Conservation (phyloP, 2,888 invertebrate genomes). For the Sabatieria punctata region DNA sequence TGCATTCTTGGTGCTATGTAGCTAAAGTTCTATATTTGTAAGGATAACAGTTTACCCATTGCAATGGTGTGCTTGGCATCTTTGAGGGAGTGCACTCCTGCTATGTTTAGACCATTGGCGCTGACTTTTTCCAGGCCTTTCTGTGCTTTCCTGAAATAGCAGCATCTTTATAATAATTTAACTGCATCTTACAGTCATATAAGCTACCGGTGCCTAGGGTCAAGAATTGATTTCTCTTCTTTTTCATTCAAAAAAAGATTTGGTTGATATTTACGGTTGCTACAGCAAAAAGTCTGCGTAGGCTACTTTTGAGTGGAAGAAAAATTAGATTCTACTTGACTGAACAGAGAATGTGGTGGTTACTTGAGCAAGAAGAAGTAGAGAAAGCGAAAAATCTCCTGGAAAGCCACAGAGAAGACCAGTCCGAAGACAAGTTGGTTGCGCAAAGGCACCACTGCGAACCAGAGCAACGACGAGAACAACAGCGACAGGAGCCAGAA, state of each 20-base stretch:
- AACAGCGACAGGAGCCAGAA: slow-evolving; percentile 83
- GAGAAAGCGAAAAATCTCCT: slow-evolving; percentile 56
- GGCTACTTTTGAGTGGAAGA: no score
- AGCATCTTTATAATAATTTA: background rate
- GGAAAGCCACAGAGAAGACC: slow-evolving; percentile 70
- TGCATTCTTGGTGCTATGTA: no score
- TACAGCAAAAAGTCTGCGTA: no score
- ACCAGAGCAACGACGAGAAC: slow-evolving; percentile 76
- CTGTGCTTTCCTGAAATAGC: slow-evolving; percentile 53
- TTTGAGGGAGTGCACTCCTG: slow-evolving; percentile 43
- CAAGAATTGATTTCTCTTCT: background rate
- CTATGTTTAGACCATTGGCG: slow-evolving; percentile 42
- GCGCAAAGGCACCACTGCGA: slow-evolving; percentile 58
- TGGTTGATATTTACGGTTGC: no score
- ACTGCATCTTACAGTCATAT: background rate
- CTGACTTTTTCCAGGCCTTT: slow-evolving; percentile 74
- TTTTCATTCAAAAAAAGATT: no score
- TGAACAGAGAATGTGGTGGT: slow-evolving; percentile 9
- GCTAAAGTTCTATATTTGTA: no score
- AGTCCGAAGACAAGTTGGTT: slow-evolving; percentile 64
- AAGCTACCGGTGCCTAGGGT: background rate
- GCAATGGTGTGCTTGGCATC: slow-evolving; percentile 80
- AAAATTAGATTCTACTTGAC: no score
- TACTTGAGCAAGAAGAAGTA: slow-evolving; percentile 41
- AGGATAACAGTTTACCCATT: slow-evolving; percentile 42